Evolutionary conservation across 1,140 invertebrate species (phyloP).

Genomic region (Agraylea sexmaculata): DNA sequence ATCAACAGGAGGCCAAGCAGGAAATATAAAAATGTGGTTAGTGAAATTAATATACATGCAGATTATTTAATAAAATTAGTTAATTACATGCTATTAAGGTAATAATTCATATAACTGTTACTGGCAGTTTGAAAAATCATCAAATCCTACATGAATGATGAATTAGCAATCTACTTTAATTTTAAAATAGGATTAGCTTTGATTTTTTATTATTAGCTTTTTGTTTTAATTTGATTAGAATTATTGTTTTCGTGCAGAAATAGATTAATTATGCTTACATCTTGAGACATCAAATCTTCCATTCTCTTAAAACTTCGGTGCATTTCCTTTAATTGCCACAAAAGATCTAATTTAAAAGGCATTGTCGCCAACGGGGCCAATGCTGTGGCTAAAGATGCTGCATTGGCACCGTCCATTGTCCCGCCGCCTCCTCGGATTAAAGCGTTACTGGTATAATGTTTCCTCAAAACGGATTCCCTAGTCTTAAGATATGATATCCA

Average conservation of each 20-base stretch:
- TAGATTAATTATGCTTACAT: too few species aligned
- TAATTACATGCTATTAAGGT: too few species aligned
- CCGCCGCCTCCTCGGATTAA: slow-evolving; percentile 57
- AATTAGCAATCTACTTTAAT: too few species aligned
- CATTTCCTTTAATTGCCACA: slow-evolving; percentile 66
- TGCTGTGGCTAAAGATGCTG: slow-evolving; percentile 60
- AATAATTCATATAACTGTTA: too few species aligned
- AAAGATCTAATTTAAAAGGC: slow-evolving; percentile 68
- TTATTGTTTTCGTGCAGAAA: too few species aligned
- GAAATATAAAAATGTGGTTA: slow-evolving; percentile 15
- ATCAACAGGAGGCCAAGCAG: slow-evolving; percentile 13
- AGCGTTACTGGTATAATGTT: slow-evolving; percentile 64
- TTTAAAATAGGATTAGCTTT: too few species aligned
- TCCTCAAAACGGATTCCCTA: slow-evolving; percentile 66
- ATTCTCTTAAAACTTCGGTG: slow-evolving; percentile 63
- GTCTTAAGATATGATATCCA: slow-evolving; percentile 76
- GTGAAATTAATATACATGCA: too few species aligned
- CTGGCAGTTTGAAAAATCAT: too few species aligned
- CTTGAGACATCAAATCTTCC: slow-evolving; percentile 31
- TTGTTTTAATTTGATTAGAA: too few species aligned
- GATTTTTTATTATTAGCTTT: too few species aligned
- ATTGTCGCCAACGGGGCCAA: slow-evolving; percentile 63
- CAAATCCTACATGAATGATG: too few species aligned
- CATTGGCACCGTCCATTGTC: slow-evolving; percentile 46
- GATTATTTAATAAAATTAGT: too few species aligned